phyloP scores from a whole-genome alignment of 2,113 vertebrate genomes.

The Laticauda colubrina region DNA sequence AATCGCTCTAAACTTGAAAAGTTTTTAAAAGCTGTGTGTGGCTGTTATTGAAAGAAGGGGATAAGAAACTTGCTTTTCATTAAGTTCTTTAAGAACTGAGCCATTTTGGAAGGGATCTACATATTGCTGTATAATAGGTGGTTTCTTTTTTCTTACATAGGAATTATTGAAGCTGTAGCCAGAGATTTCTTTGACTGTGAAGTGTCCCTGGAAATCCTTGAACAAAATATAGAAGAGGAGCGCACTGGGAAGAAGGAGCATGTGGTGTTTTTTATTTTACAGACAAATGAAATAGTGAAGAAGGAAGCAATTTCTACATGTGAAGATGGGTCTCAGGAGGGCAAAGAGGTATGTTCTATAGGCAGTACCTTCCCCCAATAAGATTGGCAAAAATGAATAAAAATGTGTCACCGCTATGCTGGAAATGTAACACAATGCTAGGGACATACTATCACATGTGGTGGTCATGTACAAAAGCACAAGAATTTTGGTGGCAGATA shows the following conservation, averaged over 20 bases:
- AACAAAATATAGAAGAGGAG: conserved; percentile 69
- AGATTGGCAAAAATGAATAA: too few species aligned
- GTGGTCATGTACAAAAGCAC: too few species aligned
- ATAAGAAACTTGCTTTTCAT: background rate
- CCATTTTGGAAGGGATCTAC: background rate
- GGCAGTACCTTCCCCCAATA: too few species aligned
- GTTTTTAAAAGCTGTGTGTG: background rate
- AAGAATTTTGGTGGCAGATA: too few species aligned
- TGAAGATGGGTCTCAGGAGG: conserved; percentile 16
- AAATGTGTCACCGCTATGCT: too few species aligned
- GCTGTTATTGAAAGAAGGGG: background rate
- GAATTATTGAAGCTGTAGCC: conserved; percentile 73
- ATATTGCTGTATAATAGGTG: background rate
- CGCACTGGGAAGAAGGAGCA: conserved; percentile 76
- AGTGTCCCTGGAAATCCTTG: conserved; percentile 71
- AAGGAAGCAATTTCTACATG: conserved; percentile 17
- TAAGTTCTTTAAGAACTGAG: too few species aligned
- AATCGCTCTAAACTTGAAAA: background rate
- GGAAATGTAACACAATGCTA: too few species aligned
- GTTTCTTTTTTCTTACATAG: conserved; percentile 54
- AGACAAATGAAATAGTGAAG: conserved; percentile 51
- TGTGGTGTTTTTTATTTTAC: conserved; percentile 72
- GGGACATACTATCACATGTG: too few species aligned
- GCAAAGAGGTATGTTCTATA: conserved; percentile 43
- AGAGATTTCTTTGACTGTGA: conserved; percentile 75